Base-by-base conservation (phyloP, 1,140 invertebrate species). In the Brachionus rotundiformis region DNA sequence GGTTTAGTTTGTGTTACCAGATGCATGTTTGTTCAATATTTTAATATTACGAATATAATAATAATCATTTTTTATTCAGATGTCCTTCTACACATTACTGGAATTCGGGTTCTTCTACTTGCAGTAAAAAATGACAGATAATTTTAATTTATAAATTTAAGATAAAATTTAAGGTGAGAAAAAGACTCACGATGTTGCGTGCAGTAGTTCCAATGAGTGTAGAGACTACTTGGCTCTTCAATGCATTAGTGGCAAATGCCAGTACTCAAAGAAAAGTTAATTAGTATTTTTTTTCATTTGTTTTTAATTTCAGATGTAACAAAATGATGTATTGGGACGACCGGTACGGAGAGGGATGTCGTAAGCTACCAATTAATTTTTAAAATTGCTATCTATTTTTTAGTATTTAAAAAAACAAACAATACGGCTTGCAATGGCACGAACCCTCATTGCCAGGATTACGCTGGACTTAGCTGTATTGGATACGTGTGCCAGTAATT, bases 381-480 rank as follows among this genome's bases (percentile, higher is more conserved):
- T 23, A 19, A 19, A n/a, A n/a, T n/a, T n/a, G n/a, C n/a, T n/a
- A n/a, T n/a, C n/a, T n/a, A n/a, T n/a, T 68, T 68, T 0, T 33
- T 13, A 33, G 73, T 54, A 25, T 77, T 77, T 36, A 77, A 77
- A 59, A 49, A 59, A 49, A 77, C 44, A 31, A 54, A 49, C 25
- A 59, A 59, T 23, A 49, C 49, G 13, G 49, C 73, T 33, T 77
- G 73, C 27, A 77, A 77, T 25, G 44, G 23, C 8, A 54, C 49
- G 13, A 77, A 77, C 27, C 73, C 49, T 59, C 23, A 27, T 23
- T 77, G 73, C n/a, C 73, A 77, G n/a, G 73, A 77, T 23, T 77
- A 77, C 33, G 73, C 73, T 25, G 73, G 73, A 16, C 73, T 77
- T 23, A 54, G 44, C 7, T 77, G 73, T 33, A 29, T 59, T 49